Evolutionary conservation across 1,140 invertebrate genomes (phyloP).

Genomic region (Bombus haemorrhoidalis): DNA sequence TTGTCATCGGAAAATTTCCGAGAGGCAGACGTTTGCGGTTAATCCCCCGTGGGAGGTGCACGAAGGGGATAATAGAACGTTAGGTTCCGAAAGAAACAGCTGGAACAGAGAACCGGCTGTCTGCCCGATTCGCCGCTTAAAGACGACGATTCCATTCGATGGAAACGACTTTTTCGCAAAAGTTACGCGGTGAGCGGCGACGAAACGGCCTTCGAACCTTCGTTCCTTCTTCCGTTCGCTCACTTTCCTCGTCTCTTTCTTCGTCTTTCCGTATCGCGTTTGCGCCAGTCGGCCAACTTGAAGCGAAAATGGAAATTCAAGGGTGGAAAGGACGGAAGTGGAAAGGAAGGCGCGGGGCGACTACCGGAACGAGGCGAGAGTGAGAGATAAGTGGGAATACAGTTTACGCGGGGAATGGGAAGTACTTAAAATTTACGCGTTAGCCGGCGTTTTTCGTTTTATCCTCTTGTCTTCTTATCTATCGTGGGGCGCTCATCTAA

Average conservation of each 20-base stretch:
- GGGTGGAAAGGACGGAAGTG: background rate
- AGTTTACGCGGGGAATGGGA: conserved; percentile 22
- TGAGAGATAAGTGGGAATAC: conserved; percentile 44
- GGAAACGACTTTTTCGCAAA: background rate
- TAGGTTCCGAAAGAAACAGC: background rate
- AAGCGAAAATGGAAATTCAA: conserved; percentile 31
- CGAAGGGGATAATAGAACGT: conserved; percentile 3
- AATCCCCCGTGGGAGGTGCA: background rate
- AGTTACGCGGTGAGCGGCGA: background rate
- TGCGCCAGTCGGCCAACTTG: background rate
- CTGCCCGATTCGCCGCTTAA: conserved; percentile 18
- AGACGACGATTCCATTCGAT: conserved; percentile 29
- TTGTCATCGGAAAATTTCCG: conserved; percentile 34
- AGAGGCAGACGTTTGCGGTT: background rate
- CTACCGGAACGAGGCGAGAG: background rate
- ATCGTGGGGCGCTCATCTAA: conserved; percentile 50
- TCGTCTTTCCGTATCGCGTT: background rate
- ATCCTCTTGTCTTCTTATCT: conserved; percentile 52
- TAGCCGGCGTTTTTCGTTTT: conserved; percentile 32
- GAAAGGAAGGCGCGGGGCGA: too few species aligned
- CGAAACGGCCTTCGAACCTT: background rate
- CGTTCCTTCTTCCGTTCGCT: conserved; percentile 18
- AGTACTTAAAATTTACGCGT: conserved; percentile 54
- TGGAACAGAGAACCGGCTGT: background rate
- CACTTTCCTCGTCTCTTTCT: background rate